Evolutionary conservation across 2,888 invertebrate genomes (phyloP), one percentile per base, ranked within the genome.

Genomic region (Abrostola triplasia): DNA sequence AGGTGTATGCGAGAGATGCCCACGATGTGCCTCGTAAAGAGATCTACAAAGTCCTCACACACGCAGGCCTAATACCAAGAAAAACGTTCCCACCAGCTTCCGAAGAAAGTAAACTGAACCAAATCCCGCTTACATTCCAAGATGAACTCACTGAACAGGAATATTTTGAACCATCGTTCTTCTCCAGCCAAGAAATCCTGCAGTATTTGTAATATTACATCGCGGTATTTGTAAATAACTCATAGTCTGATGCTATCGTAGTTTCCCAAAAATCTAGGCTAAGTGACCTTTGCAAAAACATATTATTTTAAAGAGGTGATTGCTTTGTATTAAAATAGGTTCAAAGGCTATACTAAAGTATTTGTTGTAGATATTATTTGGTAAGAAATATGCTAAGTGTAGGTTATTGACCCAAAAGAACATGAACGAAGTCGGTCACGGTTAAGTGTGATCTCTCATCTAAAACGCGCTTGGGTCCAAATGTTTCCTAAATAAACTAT

Each of bases 41-140:
- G 84, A 96, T 96, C 70, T 96, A 96, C 88, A 95, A 95, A 55
- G 95, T 96, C 44, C 89, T 96, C 52, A 95, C 95, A 0, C 96
- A 96, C 84, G 96, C 96, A 0, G 96, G 96, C 1, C 88, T 96
- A 36, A 90, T 96, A 51, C 90, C 92, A 36, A 86, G 95, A 44
- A 77, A 81, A 54, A 48, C n/a, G 9, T 73, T 54, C 36, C 53
- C 63, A 2, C 47, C 61, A 7, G n/a, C 48, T 8, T 52, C 55
- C 0, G 60, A 47, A 36, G 13, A 37, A 8, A 65, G 51, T 54
- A 44, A 50, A 7, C 49, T 55, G 53, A 70, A 73, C 74, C 70
- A 77, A 61, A 61, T 76, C 24, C 64, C 76, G 52, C 59, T 78
- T 38, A 40, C 67, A 37, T 59, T 52, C 42, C 64, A 59, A 10